These are phyloP conservation scores for cat (Felis catus) DNA, from an alignment of 2,113 vertebrate genomes.

Conservation along the genomic window DNA sequence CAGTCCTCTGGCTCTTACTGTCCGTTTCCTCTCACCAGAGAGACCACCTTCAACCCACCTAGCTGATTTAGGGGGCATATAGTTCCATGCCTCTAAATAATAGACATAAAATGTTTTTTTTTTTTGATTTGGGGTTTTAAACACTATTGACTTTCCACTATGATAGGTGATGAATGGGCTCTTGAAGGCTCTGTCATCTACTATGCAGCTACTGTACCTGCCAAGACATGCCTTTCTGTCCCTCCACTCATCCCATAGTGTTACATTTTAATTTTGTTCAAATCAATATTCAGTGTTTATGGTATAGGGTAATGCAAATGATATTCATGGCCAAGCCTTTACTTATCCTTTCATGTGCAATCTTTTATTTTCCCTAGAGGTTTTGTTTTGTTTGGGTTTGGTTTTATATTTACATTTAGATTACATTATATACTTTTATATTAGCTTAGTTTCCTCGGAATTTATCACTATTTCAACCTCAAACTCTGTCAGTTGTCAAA, in stretches of 20 bases:
- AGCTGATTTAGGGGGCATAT: not conserved
- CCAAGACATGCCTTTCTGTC: not conserved
- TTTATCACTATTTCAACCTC: not conserved
- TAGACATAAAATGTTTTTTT: not conserved
- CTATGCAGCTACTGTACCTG: not conserved
- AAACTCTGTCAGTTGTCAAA: not conserved
- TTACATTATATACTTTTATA: constrained; percentile 61
- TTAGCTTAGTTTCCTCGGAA: constrained; percentile 52
- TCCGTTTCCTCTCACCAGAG: not conserved
- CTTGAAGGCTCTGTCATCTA: not conserved
- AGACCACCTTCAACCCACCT: not conserved
- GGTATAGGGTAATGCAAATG: constrained; percentile 48
- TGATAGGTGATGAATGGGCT: not conserved
- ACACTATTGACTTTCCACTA: not conserved
- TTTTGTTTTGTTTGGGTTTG: constrained; percentile 50
- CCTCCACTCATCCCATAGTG: not conserved
- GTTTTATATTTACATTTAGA: constrained; percentile 71
- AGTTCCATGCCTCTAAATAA: not conserved
- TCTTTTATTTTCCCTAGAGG: constrained; percentile 40
- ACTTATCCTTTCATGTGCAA: constrained; percentile 46
- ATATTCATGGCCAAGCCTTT: constrained; percentile 57
- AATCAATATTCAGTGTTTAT: constrained; percentile 67
- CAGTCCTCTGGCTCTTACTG: not conserved
- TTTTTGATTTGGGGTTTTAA: not conserved
- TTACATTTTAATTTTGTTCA: constrained; percentile 58